Conservation (phyloP, 2,113 vertebrate species). For the Pyxicephalus adspersus region DNA sequence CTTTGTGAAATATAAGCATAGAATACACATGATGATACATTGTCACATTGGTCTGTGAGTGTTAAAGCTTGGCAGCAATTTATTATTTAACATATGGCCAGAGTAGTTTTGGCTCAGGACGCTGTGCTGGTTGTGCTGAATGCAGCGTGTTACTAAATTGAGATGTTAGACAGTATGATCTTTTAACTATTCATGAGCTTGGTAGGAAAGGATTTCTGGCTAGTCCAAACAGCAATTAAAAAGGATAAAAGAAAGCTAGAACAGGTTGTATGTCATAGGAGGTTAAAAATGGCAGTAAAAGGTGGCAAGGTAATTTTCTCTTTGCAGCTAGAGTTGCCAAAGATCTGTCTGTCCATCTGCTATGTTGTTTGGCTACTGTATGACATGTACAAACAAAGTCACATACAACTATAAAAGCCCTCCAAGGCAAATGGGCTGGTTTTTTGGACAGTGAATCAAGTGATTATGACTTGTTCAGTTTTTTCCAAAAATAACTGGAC, state of each 20-base stretch:
- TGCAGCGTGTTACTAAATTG: conserved; percentile 41
- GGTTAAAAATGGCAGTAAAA: background rate
- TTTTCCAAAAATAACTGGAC: too few relatives aligned
- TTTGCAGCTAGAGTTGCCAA: background rate
- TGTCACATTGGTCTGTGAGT: conserved; percentile 46
- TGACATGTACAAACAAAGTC: too few relatives aligned
- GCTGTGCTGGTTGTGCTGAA: background rate
- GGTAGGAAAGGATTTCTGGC: background rate
- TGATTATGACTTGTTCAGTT: too few relatives aligned
- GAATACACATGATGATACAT: conserved; percentile 52
- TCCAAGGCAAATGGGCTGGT: too few relatives aligned
- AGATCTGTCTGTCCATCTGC: conserved; percentile 26
- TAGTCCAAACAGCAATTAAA: background rate
- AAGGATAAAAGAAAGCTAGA: background rate
- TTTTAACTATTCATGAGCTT: conserved; percentile 45
- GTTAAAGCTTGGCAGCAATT: conserved; percentile 44
- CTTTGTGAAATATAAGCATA: conserved; percentile 45
- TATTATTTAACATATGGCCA: conserved; percentile 51
- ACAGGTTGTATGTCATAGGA: background rate
- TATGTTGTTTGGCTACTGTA: background rate
- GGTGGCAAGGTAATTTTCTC: background rate
- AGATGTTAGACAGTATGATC: conserved; percentile 33
- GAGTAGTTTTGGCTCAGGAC: conserved; percentile 17
- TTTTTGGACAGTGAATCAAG: too few relatives aligned
- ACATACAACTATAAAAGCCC: too few relatives aligned